Evolutionary conservation across 2,113 vertebrate species (phyloP), one percentile per base, ranked within the genome.

Genomic region (Sphaerodactylus townsendi): DNA sequence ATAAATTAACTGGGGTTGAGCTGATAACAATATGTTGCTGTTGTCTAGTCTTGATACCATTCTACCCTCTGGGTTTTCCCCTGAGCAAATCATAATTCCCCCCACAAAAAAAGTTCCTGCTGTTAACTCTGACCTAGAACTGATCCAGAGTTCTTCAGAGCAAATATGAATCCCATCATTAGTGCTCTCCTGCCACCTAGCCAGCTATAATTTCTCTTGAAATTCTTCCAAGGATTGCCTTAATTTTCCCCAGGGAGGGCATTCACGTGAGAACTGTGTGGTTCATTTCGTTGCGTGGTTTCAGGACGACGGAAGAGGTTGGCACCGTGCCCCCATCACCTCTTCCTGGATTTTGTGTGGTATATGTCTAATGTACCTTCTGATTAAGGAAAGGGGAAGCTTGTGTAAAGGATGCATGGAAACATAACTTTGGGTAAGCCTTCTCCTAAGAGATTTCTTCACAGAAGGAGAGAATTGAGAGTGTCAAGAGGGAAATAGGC

Each of bases 1-100:
- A 87, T 89, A 91, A 93, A 90, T 90, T 88, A 94, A 95, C 92
- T 91, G 89, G 88, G 83, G 75, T 78, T 91, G 81, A 93, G 86
- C 70, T 90, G 92, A 88, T 94, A 87, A 92, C 74, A 87, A 73
- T 90, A 82, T 90, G 85, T 78, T 90, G 85, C 81, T 87, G 1
- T 89, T 92, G 87, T 87, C 72, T 83, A 87, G 84, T 85, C 82
- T 70, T 85, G 89, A 88, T 78, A 80, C 88, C 87, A 74, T 85
- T 82, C 87, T 80, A 59, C 82, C 39, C 5, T 8, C 5, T 44
- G 77, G 56, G 80, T 62, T 78, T 83, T 15, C 69, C 7, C 30
- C 46, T 64, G 72, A 85, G 72, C 71, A 87, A 75, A 83, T 46
- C 86, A 0, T n/a, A n/a, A n/a, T n/a, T n/a, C n/a, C n/a, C n/a